Conservation (phyloP, 2,888 invertebrate genomes). For the Panorpa germanica region DNA sequence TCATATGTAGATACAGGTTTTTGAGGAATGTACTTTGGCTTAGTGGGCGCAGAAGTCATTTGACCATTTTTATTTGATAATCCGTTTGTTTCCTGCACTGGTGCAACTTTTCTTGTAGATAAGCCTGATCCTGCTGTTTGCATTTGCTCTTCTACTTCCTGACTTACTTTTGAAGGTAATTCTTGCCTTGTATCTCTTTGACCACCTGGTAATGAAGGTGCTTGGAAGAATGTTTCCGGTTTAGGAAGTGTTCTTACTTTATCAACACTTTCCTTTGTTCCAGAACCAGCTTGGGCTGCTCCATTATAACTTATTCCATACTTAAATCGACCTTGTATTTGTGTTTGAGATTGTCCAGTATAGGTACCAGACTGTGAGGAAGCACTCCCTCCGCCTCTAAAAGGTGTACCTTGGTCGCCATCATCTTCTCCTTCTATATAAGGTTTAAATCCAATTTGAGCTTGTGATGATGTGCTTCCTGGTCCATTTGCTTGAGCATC, state of each 20-base stretch:
- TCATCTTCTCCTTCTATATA: slow-evolving; percentile 39
- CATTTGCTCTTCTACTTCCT: too few species aligned
- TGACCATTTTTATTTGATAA: slow-evolving; percentile 19
- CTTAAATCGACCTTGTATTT: slow-evolving; percentile 63
- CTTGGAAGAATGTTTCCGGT: slow-evolving; percentile 12
- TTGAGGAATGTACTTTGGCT: too few species aligned
- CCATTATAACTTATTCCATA: slow-evolving; percentile 61
- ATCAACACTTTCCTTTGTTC: slow-evolving; percentile 34
- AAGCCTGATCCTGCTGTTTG: too few species aligned
- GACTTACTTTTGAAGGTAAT: too few species aligned
- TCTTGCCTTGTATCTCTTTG: background rate
- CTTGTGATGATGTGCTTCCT: slow-evolving; percentile 72
- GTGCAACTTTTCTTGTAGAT: too few species aligned
- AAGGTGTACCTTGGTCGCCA: slow-evolving; percentile 26
- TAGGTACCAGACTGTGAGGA: slow-evolving; percentile 58
- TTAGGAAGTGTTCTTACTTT: slow-evolving; percentile 16
- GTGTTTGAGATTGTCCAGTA: slow-evolving; percentile 65
- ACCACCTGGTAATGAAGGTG: slow-evolving; percentile 4
- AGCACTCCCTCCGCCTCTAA: slow-evolving; percentile 58
- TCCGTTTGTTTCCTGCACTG: too few species aligned
- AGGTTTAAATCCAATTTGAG: slow-evolving; percentile 73
- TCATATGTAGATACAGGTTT: slow-evolving; percentile 26
- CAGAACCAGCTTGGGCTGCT: slow-evolving; percentile 67
- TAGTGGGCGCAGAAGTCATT: slow-evolving; percentile 11
- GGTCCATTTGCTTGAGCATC: slow-evolving; percentile 73